Percentiles rank a stretch among this genome's conserved stretches.
Conservation (phyloP, 1,140 invertebrate species). For the Tetranychus urticae region DNA sequence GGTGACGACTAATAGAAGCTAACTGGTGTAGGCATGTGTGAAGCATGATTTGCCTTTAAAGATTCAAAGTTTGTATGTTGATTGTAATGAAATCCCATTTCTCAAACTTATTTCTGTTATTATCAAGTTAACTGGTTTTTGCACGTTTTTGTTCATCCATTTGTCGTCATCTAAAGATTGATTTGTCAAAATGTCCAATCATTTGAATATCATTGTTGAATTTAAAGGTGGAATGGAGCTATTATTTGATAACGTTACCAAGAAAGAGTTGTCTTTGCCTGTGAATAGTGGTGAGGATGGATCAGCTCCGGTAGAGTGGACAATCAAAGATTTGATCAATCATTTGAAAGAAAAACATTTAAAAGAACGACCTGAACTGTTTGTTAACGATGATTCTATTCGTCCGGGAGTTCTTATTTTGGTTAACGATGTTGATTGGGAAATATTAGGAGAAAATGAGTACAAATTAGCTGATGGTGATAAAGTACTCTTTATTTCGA, state of each 20-base stretch:
- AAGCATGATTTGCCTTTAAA: too few relatives aligned
- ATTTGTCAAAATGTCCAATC: neutral
- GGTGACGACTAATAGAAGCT: too few relatives aligned
- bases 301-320: conserved; percentile 31
- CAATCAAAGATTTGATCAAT: conserved; percentile 37
- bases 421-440: conserved; percentile 81
- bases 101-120: too few relatives aligned
- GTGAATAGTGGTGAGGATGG: neutral
- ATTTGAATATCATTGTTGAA: conserved; percentile 11
- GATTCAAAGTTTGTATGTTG: too few relatives aligned
- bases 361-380: conserved; percentile 62
- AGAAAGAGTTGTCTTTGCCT: conserved; percentile 34
- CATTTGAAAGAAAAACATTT: conserved; percentile 68
- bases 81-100: too few relatives aligned
- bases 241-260: conserved; percentile 56
- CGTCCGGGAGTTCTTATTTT: conserved; percentile 74
- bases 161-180: neutral
- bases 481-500: conserved; percentile 40
- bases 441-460: conserved; percentile 40
- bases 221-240: conserved; percentile 63
- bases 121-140: too few relatives aligned
- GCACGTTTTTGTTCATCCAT: neutral
- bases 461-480: conserved; percentile 34
- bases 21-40: too few relatives aligned
- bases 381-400: conserved; percentile 55